A percentile compares a stretch with the other conserved stretches of the same genome.
phyloP scores from a whole-genome alignment of 1,140 invertebrate species.

The Tetragnatha versicolor region DNA sequence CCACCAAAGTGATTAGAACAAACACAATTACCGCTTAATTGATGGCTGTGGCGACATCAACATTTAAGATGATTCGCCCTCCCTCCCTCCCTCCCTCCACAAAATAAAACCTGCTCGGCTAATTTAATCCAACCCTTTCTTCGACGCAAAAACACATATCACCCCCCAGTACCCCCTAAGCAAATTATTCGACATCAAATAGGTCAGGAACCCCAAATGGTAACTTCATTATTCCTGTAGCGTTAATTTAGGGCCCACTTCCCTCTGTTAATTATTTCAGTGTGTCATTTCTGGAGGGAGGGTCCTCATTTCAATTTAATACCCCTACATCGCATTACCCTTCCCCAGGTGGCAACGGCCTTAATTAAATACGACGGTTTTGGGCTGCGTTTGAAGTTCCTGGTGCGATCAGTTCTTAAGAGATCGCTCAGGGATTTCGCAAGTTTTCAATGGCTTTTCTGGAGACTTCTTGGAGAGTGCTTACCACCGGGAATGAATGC shows the following conservation, averaged over 20 bases:
- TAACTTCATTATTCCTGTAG: constrained; percentile 24
- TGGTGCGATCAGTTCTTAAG: no score
- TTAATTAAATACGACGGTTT: constrained; percentile 34
- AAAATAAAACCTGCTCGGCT: no score
- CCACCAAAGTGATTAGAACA: no score
- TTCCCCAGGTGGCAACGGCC: constrained; percentile 30
- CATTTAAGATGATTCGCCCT: no score
- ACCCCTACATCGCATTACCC: constrained; percentile 20
- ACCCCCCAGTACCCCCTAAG: no score
- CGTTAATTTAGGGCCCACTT: constrained; percentile 19
- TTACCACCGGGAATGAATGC: not conserved
- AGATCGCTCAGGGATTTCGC: not conserved
- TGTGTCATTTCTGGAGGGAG: constrained; percentile 27
- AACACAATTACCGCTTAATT: no score
- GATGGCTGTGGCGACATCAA: no score
- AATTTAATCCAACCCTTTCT: no score
- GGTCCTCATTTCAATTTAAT: constrained; percentile 37
- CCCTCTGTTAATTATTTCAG: constrained; percentile 26
- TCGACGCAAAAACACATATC: no score
- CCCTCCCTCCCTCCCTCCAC: no score
- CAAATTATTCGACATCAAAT: constrained; percentile 27
- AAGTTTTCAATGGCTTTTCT: not conserved
- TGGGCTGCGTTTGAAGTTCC: no score
- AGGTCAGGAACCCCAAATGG: constrained; percentile 23
- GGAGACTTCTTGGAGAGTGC: not conserved